Base-by-base conservation (phyloP, 2,113 vertebrate species). In the Chitala chitala region DNA sequence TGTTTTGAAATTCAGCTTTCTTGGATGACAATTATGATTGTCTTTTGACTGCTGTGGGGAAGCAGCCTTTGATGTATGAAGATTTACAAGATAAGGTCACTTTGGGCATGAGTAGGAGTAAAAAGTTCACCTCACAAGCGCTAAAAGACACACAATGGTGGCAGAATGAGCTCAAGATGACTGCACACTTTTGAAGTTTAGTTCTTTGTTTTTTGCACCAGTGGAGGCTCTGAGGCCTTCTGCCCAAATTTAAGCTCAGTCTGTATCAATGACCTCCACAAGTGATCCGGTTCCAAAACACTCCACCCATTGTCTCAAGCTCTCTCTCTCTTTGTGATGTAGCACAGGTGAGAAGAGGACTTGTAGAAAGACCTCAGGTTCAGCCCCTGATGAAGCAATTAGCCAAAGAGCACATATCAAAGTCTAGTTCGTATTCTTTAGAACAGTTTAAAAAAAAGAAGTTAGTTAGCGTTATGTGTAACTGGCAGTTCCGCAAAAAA, bases 101-200 rank as follows among this genome's bases (percentile, higher is more conserved):
- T n/a, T n/a, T n/a, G n/a, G n/a, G n/a, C n/a, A n/a, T n/a, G n/a
- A n/a, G n/a, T n/a, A n/a, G n/a, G n/a, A n/a, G n/a, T n/a, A n/a
- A n/a, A n/a, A n/a, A n/a, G n/a, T n/a, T n/a, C n/a, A n/a, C n/a
- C n/a, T n/a, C n/a, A n/a, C n/a, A n/a, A n/a, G n/a, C n/a, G n/a
- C n/a, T n/a, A n/a, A n/a, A 13, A 13, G 36, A 85, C 82, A 84
- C 80, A 84, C 80, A 83, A 83, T 78, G 70, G 85, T 84, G 86
- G 89, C 88, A 90, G 89, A 91, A 90, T 88, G 89, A 87, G 88
- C 87, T 89, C 84, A 91, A 89, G 90, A 88, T 89, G 87, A 87
- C 48, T 15, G 85, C 89, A 87, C 88, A 89, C 89, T 87, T 91
- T 84, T 83, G 87, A 87, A 88, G 88, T 90, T 87, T 88, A 90